phyloP scores from a whole-genome alignment of 1,140 invertebrate species.

The Lasioglossum baleicum region DNA sequence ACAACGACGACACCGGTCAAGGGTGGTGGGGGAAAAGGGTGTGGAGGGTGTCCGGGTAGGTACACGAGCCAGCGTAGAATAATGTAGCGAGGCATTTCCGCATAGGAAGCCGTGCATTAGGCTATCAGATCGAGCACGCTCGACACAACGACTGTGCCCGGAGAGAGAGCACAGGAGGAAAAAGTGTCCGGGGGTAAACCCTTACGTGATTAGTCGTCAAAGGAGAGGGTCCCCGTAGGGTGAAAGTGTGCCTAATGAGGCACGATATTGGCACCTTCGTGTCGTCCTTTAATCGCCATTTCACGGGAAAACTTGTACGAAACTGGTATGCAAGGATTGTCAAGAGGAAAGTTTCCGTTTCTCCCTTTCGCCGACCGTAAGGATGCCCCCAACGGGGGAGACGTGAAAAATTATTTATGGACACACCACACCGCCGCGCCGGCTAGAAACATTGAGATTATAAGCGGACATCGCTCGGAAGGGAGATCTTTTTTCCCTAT shows the following conservation, averaged over 20 bases:
- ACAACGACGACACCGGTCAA: conserved; percentile 58
- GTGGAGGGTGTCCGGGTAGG: conserved; percentile 36
- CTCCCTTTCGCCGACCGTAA: conserved; percentile 44
- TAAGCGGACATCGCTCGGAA: conserved; percentile 34
- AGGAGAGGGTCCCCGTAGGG: conserved; percentile 53
- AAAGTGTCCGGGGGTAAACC: conserved; percentile 65
- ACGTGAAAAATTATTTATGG: conserved; percentile 43
- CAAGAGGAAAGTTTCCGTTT: conserved; percentile 51
- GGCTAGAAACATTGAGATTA: conserved; percentile 46
- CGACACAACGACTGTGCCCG: conserved; percentile 65
- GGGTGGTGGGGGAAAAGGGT: conserved; percentile 9
- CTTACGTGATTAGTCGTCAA: conserved; percentile 76
- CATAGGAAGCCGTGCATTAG: conserved; percentile 80
- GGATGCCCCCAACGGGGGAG: conserved; percentile 26
- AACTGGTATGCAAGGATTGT: conserved; percentile 51
- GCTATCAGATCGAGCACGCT: conserved; percentile 80
- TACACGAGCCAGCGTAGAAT: conserved; percentile 72
- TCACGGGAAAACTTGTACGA: conserved; percentile 57
- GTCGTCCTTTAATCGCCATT: conserved; percentile 45
- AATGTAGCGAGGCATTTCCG: conserved; percentile 79
- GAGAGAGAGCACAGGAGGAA: conserved; percentile 64
- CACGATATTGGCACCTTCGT: conserved; percentile 47
- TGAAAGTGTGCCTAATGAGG: conserved; percentile 52
- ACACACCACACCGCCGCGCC: conserved; percentile 12
- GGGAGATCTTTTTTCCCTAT: conserved; percentile 37